Base-by-base conservation (phyloP, 2,797 vertebrate genomes). In the Karalla daura region DNA sequence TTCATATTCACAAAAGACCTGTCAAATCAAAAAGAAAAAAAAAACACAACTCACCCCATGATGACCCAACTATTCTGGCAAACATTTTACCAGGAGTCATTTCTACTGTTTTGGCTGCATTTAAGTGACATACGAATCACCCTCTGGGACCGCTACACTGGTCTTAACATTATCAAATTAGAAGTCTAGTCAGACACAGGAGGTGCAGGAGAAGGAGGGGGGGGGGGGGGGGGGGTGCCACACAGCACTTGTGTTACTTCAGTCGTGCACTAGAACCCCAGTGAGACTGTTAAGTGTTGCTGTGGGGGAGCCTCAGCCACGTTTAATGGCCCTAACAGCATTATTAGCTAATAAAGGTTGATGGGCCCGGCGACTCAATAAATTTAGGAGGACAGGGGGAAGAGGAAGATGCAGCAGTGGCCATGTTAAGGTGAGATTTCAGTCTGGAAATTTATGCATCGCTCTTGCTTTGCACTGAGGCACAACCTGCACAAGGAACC, bases 311-410 rank as follows among this genome's bases (percentile, higher is more conserved):
- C 49, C 45, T 67, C 24, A 55, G 70, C 86, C 80, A 85, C 60
- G 35, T 79, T 88, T 90, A 90, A 90, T 84, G 80, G 82, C 71
- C 87, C 84, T 88, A 84, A 87, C 85, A 70, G 84, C 66, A 80
- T 91, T 90, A 91, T 91, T 89, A 91, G 85, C 86, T 91, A 87
- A 91, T 91, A 89, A 91, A 90, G 68, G 68, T 81, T 90, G 85
- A 93, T 88, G 84, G 83, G 68, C 76, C 86, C 86, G 51, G 3
- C 14, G 51, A 78, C 76, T 83, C 71, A 47, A 78, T 86, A 89
- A 83, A 87, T 88, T 81, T 70, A 62, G 78, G 75, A 74, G 68
- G 72, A 76, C 67, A 75, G 73, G 63, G 39, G 25, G 68, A 37
- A 55, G 55, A 49, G 46, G 54, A 62, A 43, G 53, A 43, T 54